phyloP scores from a whole-genome alignment of 2,888 invertebrate species.

The Drosophila meridionalis region DNA sequence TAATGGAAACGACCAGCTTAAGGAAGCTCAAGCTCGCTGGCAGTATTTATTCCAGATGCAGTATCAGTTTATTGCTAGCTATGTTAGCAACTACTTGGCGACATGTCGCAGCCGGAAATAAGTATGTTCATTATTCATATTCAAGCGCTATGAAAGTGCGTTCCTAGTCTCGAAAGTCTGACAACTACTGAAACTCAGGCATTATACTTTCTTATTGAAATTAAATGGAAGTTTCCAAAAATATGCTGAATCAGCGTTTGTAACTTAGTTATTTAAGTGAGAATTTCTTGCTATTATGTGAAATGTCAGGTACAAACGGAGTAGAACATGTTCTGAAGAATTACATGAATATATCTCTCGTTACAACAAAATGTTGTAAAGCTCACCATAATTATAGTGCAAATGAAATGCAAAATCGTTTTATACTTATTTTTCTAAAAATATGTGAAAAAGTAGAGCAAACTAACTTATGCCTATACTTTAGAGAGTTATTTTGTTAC shows the following conservation, averaged over 20 bases:
- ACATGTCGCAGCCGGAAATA: constrained; percentile 11
- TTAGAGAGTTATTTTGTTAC: background rate
- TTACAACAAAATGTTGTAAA: constrained; percentile 12
- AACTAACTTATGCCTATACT: background rate
- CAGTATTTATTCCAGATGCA: constrained; percentile 45
- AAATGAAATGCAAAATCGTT: constrained; percentile 39
- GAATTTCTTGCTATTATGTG: constrained; percentile 21
- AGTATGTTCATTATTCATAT: constrained; percentile 5
- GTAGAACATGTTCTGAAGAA: constrained; percentile 28
- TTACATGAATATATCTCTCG: constrained; percentile 9
- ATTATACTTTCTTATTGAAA: constrained; percentile 23
- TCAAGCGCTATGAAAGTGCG: constrained; percentile 40
- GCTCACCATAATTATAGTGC: constrained; percentile 16
- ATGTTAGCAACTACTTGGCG: constrained; percentile 46
- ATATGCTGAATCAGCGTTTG: constrained; percentile 46
- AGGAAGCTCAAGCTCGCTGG: constrained; percentile 37
- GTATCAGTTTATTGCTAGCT: constrained; percentile 54
- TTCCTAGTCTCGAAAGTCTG: constrained; percentile 58
- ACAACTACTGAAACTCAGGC: constrained; percentile 46
- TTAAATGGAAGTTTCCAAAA: constrained; percentile 28
- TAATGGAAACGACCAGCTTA: constrained; percentile 2
- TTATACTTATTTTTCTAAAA: constrained; percentile 17
- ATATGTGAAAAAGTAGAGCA: background rate
- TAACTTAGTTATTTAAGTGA: constrained; percentile 18
- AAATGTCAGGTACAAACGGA: constrained; percentile 32